A percentile compares a stretch with the other conserved stretches of the same genome.
phyloP scores from a whole-genome alignment of 1,140 invertebrate species.

The Anastatus disparis region DNA sequence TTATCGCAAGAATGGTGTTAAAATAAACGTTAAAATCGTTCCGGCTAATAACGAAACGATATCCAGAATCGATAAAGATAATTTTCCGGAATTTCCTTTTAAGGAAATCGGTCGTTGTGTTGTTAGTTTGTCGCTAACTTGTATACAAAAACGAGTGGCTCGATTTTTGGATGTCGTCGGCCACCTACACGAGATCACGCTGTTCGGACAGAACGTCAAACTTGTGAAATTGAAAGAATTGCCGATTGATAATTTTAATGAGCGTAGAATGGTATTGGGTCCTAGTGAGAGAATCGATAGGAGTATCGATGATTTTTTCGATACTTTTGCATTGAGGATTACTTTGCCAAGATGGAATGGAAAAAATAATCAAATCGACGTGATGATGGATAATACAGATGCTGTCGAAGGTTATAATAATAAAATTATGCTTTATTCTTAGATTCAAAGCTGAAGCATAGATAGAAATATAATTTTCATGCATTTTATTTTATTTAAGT shows the following conservation, averaged over 20 bases:
- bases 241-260: slow-evolving; percentile 19
- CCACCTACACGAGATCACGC: slow-evolving; percentile 64
- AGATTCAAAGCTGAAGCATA: too few species aligned
- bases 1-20: slow-evolving; percentile 55
- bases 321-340: slow-evolving; percentile 66
- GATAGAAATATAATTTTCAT: too few species aligned
- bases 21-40: slow-evolving; percentile 55
- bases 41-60: slow-evolving; percentile 44
- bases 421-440: too few species aligned
- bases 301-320: slow-evolving; percentile 68
- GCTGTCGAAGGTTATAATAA: slow-evolving; percentile 56
- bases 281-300: slow-evolving; percentile 64
- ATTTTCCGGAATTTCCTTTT: slow-evolving; percentile 57
- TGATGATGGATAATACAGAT: slow-evolving; percentile 57
- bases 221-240: slow-evolving; percentile 61
- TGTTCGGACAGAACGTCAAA: slow-evolving; percentile 67
- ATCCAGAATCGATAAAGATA: slow-evolving; percentile 39
- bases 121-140: slow-evolving; percentile 65
- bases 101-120: slow-evolving; percentile 58
- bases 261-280: slow-evolving; percentile 44
- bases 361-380: slow-evolving; percentile 58
- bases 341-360: slow-evolving; percentile 57
- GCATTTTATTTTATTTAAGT: too few species aligned
- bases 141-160: slow-evolving; percentile 66
- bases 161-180: slow-evolving; percentile 66